phyloP scores from a whole-genome alignment of 2,888 invertebrate species.

The Poecilus cupreus region DNA sequence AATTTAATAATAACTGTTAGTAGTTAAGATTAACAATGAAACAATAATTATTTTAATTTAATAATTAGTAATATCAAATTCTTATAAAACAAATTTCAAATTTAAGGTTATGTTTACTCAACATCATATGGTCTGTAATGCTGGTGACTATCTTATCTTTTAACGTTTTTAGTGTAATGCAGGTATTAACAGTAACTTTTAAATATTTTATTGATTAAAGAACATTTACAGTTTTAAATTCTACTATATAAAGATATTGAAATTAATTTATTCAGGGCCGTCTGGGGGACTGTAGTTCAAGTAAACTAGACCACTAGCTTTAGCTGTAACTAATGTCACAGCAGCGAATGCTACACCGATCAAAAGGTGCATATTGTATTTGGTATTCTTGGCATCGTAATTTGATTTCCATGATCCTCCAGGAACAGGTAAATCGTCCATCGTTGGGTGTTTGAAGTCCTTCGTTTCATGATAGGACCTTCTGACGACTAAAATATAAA shows the following conservation, averaged over 20 bases:
- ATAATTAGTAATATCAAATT: neutral
- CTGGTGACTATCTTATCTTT: too few species aligned
- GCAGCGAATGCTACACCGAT: conserved; percentile 75
- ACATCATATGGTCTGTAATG: too few species aligned
- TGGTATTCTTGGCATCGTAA: conserved; percentile 79
- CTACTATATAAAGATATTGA: conserved; percentile 39
- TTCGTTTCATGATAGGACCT: conserved; percentile 56
- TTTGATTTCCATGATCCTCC: conserved; percentile 85
- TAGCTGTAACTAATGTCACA: conserved; percentile 74
- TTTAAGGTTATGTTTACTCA: conserved; percentile 1
- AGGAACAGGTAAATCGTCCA: conserved; percentile 87
- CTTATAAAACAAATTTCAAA: neutral
- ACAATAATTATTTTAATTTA: neutral
- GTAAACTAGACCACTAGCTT: conserved; percentile 77
- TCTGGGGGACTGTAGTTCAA: conserved; percentile 79
- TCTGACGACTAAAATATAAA: conserved; percentile 54
- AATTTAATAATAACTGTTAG: too few species aligned
- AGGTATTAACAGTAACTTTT: neutral
- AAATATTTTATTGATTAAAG: conserved; percentile 51
- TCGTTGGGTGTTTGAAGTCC: conserved; percentile 70
- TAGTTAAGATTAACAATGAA: too few species aligned
- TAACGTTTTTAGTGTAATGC: too few species aligned
- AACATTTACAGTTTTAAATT: conserved; percentile 54
- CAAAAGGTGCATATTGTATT: conserved; percentile 80
- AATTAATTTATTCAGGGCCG: conserved; percentile 29